Percentiles rank a stretch among this genome's conserved stretches.
Conservation (phyloP, 2,797 vertebrate genomes). For the Helostoma temminkii region DNA sequence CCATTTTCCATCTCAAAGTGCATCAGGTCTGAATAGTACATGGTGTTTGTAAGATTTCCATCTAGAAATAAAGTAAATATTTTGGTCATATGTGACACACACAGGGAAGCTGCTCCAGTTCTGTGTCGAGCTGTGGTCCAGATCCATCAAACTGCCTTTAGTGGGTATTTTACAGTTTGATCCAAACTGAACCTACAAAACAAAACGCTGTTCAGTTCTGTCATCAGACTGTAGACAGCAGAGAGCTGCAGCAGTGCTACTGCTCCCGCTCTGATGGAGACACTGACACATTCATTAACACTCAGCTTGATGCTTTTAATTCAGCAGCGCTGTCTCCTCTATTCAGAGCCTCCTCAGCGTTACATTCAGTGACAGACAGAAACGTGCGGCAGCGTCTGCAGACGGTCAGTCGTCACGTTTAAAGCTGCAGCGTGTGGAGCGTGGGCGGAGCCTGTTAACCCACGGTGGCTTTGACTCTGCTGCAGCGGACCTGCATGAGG, state of each 20-base stretch:
- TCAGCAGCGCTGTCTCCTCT: background rate
- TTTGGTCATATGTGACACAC: too few relatives aligned
- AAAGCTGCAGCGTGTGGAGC: conserved; percentile 12
- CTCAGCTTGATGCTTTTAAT: too few relatives aligned
- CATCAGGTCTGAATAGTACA: too few relatives aligned
- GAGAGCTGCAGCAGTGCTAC: too few relatives aligned
- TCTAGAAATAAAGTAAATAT: too few relatives aligned
- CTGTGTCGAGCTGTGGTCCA: too few relatives aligned
- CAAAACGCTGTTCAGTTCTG: background rate
- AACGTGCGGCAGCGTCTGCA: background rate
- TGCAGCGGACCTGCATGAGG: conserved; percentile 43
- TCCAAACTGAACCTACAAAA: background rate
- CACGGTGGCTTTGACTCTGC: conserved; percentile 17
- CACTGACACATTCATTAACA: background rate
- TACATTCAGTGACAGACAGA: background rate
- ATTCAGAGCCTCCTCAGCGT: background rate
- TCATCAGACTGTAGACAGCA: too few relatives aligned
- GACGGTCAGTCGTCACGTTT: conserved; percentile 28
- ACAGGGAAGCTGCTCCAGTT: too few relatives aligned
- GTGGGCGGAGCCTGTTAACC: conserved; percentile 17
- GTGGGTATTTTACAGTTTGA: too few relatives aligned
- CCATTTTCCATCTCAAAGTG: too few relatives aligned
- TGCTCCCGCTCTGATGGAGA: background rate
- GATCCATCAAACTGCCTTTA: too few relatives aligned
- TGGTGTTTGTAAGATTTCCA: too few relatives aligned